Evolutionary conservation across 1,140 invertebrate genomes (phyloP).

Genomic region (Chrysoperla carnea): DNA sequence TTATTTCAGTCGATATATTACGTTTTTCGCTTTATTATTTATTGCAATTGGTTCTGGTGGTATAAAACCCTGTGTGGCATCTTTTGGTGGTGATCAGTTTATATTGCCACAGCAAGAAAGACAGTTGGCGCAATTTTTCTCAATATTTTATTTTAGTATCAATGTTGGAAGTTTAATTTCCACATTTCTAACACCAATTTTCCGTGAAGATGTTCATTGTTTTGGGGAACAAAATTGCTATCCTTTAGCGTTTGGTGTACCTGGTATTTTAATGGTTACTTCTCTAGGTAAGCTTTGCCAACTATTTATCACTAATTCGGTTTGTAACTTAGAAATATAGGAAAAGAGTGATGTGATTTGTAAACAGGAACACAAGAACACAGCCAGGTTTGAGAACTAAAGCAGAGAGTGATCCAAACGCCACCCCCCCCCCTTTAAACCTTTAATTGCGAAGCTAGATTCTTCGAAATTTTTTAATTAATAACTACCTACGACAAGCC

Average conservation of each 20-base stretch:
- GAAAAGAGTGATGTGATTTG: no score
- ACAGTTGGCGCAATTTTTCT: slow-evolving; percentile 74
- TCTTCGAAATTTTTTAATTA: no score
- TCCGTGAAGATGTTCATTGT: slow-evolving; percentile 67
- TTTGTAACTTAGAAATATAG: no score
- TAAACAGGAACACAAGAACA: no score
- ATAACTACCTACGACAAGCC: no score
- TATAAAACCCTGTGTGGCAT: slow-evolving; percentile 93
- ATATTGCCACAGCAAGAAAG: slow-evolving; percentile 54
- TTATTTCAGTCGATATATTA: neutral
- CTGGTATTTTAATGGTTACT: slow-evolving; percentile 67
- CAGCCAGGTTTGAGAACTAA: no score
- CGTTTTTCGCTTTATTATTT: slow-evolving; percentile 59
- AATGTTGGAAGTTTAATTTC: slow-evolving; percentile 84
- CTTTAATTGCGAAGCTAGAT: no score
- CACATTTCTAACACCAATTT: slow-evolving; percentile 72
- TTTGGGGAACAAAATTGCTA: slow-evolving; percentile 71
- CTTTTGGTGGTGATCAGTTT: slow-evolving; percentile 97
- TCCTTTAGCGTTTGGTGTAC: slow-evolving; percentile 81
- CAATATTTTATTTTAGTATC: slow-evolving; percentile 86
- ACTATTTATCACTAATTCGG: no score
- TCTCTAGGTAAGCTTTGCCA: slow-evolving; percentile 45
- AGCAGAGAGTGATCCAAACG: no score
- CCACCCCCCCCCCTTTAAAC: no score
- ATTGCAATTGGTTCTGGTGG: slow-evolving; percentile 87